Percentiles rank a stretch among this genome's conserved stretches.
phyloP scores from a whole-genome alignment of 2,888 invertebrate species.

The Sialis fuliginosa region DNA sequence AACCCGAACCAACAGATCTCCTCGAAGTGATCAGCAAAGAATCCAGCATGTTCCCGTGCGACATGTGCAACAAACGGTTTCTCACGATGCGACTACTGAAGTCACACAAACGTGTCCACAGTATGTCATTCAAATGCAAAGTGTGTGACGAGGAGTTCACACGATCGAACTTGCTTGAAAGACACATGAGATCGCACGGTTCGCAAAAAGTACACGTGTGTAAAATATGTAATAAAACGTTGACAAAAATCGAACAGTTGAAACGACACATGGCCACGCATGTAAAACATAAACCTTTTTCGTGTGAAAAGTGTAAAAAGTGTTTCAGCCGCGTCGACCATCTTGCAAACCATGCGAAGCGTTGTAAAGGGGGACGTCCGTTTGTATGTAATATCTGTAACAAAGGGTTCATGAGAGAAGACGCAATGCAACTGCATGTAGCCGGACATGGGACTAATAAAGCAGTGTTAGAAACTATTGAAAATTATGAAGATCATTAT shows the following conservation, averaged over 20 bases:
- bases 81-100: neutral
- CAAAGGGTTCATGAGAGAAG: constrained; percentile 24
- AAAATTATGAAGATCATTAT: constrained; percentile 25
- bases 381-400: constrained; percentile 28
- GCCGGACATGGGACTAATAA: constrained; percentile 20
- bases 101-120: neutral
- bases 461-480: constrained; percentile 23
- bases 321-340: constrained; percentile 23
- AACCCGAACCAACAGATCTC: neutral
- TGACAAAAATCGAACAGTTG: constrained; percentile 27
- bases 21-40: neutral
- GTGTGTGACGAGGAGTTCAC: constrained; percentile 24
- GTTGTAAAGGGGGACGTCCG: constrained; percentile 20
- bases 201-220: constrained; percentile 23
- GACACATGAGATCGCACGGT: constrained; percentile 22
- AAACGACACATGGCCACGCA: constrained; percentile 30
- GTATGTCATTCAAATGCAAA: constrained; percentile 19
- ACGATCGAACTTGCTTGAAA: constrained; percentile 20
- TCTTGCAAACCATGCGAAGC: constrained; percentile 20
- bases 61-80: constrained; percentile 4
- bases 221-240: constrained; percentile 26
- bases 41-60: neutral
- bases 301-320: constrained; percentile 25
- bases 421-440: constrained; percentile 23
- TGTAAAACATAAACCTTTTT: constrained; percentile 22